A percentile compares a stretch with the other conserved stretches of the same genome.
phyloP scores from a whole-genome alignment of 2,113 vertebrate genomes.

The Tyrannus savana region DNA sequence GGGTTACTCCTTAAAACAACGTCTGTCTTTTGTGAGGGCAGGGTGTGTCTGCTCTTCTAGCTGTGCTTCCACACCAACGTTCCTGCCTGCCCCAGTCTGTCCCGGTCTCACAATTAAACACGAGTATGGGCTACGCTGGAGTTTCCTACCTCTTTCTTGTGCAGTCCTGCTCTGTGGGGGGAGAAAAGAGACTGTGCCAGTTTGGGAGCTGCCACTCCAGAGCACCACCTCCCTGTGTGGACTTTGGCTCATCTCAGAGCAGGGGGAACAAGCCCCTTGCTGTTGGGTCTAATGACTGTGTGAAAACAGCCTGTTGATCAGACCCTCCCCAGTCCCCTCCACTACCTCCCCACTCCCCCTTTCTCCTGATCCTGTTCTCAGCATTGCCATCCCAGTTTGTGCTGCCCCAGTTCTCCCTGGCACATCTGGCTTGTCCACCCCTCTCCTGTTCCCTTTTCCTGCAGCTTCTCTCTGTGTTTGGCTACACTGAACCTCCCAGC shows the following conservation, averaged over 20 bases:
- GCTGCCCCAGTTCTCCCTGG: neutral
- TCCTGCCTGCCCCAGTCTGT: constrained; percentile 27
- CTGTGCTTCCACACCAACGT: constrained; percentile 43
- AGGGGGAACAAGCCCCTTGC: neutral
- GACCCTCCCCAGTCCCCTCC: neutral
- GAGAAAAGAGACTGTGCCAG: neutral
- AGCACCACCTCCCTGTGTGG: neutral
- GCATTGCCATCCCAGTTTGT: neutral
- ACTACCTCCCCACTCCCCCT: fast-evolving
- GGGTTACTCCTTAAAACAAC: neutral
- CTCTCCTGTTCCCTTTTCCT: neutral
- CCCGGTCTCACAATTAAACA: constrained; percentile 53
- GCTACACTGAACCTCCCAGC: neutral
- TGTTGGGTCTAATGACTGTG: neutral
- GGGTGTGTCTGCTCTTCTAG: constrained; percentile 23
- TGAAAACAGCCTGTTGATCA: neutral
- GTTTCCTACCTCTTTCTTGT: constrained; percentile 28
- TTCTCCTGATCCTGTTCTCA: neutral
- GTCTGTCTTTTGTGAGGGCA: neutral
- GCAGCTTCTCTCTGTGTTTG: neutral
- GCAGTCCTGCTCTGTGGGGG: neutral
- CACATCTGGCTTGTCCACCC: neutral
- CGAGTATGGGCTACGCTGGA: constrained; percentile 17
- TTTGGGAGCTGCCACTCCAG: neutral
- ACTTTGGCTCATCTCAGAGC: neutral